Conservation (phyloP, 2,797 vertebrate species). For the Onychomys arenicola region DNA sequence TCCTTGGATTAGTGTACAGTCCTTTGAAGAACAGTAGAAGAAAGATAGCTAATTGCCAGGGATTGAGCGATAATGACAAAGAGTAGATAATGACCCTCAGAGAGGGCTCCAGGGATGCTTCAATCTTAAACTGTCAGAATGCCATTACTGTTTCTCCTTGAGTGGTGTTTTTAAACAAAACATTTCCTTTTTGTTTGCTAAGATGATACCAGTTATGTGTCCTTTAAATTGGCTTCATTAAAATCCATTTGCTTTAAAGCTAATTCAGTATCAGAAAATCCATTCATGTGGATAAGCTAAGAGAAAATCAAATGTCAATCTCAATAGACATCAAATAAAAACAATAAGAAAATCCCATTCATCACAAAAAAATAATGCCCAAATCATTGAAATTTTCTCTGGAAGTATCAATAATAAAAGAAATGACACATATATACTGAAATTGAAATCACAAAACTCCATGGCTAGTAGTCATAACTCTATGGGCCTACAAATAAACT, state of each 20-base stretch:
- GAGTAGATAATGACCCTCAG: slow-evolving; percentile 22
- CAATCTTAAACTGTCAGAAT: slow-evolving; percentile 19
- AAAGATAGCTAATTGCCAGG: slow-evolving; percentile 47
- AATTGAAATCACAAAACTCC: slow-evolving; percentile 40
- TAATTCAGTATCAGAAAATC: slow-evolving; percentile 43
- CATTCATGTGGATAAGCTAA: slow-evolving; percentile 46
- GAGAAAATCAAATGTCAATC: slow-evolving; percentile 8
- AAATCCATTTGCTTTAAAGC: slow-evolving; percentile 56
- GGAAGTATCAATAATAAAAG: slow-evolving; percentile 20
- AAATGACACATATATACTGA: not conserved
- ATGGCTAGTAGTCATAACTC: slow-evolving; percentile 1
- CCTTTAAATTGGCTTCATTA: slow-evolving; percentile 70
- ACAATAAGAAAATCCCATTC: not conserved
- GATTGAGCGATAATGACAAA: slow-evolving; percentile 54
- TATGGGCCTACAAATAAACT: not conserved
- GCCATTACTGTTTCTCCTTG: not conserved
- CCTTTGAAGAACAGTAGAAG: slow-evolving; percentile 46
- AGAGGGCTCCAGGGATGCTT: not conserved
- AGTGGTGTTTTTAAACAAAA: slow-evolving; percentile 53
- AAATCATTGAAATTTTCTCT: slow-evolving; percentile 13
- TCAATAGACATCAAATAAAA: not conserved
- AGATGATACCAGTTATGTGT: slow-evolving; percentile 11
- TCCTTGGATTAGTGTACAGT: slow-evolving; percentile 39
- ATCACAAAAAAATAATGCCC: slow-evolving; percentile 17
- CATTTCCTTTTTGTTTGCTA: slow-evolving; percentile 43